phyloP scores from a whole-genome alignment of 2,888 invertebrate species.

The Rhyacophila evoluta region DNA sequence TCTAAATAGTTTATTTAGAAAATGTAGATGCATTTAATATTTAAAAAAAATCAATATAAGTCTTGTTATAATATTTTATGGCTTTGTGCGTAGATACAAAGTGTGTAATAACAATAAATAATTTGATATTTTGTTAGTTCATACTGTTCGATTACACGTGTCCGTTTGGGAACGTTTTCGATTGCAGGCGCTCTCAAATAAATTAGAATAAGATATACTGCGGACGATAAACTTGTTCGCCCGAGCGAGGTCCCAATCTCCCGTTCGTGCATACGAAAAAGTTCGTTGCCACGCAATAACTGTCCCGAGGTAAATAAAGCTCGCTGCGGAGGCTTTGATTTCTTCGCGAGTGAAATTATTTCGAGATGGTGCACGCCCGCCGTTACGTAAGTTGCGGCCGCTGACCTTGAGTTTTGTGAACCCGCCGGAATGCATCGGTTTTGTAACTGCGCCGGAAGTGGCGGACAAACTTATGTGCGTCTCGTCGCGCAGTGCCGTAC shows the following conservation, averaged over 20 bases:
- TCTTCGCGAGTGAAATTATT: slow-evolving; percentile 17
- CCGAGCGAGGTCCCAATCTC: neutral
- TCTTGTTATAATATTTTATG: too few relatives aligned
- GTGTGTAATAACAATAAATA: too few relatives aligned
- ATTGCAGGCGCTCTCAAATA: neutral
- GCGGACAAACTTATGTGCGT: slow-evolving; percentile 20
- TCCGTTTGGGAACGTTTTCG: neutral
- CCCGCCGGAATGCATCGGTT: slow-evolving; percentile 36
- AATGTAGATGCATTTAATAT: too few relatives aligned
- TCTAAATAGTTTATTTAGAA: too few relatives aligned
- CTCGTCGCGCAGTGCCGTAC: neutral
- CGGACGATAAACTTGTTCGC: neutral
- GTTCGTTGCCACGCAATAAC: slow-evolving; percentile 1
- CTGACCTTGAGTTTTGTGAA: slow-evolving; percentile 45
- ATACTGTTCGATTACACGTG: too few relatives aligned
- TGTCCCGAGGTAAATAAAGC: slow-evolving; percentile 9
- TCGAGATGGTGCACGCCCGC: slow-evolving; percentile 27
- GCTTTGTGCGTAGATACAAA: too few relatives aligned
- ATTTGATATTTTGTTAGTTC: too few relatives aligned
- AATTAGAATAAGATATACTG: neutral
- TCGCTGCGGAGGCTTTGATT: slow-evolving; percentile 16
- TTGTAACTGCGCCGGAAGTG: slow-evolving; percentile 29
- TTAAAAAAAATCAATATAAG: too few relatives aligned
- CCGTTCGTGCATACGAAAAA: neutral
- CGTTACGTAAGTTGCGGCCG: slow-evolving; percentile 39